These are phyloP conservation scores for Serilophus lunatus DNA, from an alignment of 2,113 vertebrate genomes.

Conservation along the genomic window DNA sequence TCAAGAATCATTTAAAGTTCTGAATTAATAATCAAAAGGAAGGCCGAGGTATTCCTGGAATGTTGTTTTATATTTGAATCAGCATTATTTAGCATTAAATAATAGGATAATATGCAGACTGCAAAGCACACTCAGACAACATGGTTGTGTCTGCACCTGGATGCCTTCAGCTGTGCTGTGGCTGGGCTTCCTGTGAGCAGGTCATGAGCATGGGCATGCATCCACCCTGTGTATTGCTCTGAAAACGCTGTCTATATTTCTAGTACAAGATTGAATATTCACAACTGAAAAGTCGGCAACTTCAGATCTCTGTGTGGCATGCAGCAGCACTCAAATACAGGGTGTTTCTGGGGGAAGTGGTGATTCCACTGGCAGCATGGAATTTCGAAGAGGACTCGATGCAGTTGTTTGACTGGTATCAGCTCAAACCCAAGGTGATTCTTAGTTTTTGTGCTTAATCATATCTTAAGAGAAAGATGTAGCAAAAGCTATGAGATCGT, in stretches of 20 bases:
- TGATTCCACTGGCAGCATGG: slow-evolving; percentile 80
- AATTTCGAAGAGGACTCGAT: slow-evolving; percentile 70
- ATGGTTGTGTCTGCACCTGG: neutral
- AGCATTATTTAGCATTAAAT: neutral
- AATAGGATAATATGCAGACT: neutral
- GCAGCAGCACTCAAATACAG: slow-evolving; percentile 75
- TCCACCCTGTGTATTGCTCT: neutral
- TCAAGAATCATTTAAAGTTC: neutral
- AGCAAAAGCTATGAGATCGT: neutral
- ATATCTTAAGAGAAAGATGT: neutral
- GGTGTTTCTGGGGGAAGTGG: slow-evolving; percentile 86
- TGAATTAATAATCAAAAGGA: neutral
- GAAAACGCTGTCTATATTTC: slow-evolving; percentile 1
- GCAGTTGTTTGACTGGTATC: slow-evolving; percentile 77
- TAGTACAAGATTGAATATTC: slow-evolving; percentile 80
- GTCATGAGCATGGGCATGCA: neutral
- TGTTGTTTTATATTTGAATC: neutral
- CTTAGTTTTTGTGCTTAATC: neutral
- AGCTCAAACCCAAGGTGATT: slow-evolving; percentile 80
- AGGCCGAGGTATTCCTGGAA: neutral
- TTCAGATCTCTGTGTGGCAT: slow-evolving; percentile 89
- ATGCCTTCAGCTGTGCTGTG: neutral
- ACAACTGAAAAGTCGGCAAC: slow-evolving; percentile 75
- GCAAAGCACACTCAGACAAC: neutral
- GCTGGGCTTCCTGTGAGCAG: neutral